Conservation (phyloP, 64 coral and sea anemone species). For the Actinia equina region DNA sequence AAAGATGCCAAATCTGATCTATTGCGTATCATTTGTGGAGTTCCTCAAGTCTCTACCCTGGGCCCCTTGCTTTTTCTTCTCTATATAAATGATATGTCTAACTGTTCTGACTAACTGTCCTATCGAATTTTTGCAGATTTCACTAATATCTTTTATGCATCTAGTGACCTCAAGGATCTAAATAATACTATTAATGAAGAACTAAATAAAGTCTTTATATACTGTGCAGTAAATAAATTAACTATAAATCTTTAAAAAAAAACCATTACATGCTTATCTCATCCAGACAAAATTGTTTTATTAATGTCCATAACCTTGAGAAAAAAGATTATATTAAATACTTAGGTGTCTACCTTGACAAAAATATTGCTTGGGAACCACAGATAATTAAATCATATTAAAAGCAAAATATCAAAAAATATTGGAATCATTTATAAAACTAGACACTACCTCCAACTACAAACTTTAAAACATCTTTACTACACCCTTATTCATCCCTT, state of each 20-base stretch:
- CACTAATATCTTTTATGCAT: conserved; percentile 4
- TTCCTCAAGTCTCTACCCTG: not conserved
- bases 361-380: conserved; percentile 31
- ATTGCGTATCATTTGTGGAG: not conserved
- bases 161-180: not conserved
- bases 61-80: conserved; percentile 27
- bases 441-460: conserved; percentile 7
- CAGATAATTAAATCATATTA: conserved; percentile 46
- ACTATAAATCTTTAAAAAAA: conserved; percentile 23
- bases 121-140: conserved; percentile 22
- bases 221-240: conserved; percentile 23
- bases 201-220: not conserved
- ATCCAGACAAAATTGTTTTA: not conserved
- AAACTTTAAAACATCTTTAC: conserved; percentile 42
- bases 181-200: not conserved
- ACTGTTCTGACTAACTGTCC: conserved; percentile 26
- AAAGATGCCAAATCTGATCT: not conserved
- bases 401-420: conserved; percentile 46
- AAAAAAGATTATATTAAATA: conserved; percentile 14
- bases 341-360: conserved; percentile 52
- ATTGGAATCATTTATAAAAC: conserved; percentile 30
- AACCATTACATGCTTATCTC: conserved; percentile 20
- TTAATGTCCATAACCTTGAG: not conserved
- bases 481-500: conserved; percentile 52
- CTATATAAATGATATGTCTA: conserved; percentile 13